These are phyloP conservation scores for Ammodytes marinus DNA, from an alignment of 2,113 vertebrate genomes.

Conservation along the genomic window DNA sequence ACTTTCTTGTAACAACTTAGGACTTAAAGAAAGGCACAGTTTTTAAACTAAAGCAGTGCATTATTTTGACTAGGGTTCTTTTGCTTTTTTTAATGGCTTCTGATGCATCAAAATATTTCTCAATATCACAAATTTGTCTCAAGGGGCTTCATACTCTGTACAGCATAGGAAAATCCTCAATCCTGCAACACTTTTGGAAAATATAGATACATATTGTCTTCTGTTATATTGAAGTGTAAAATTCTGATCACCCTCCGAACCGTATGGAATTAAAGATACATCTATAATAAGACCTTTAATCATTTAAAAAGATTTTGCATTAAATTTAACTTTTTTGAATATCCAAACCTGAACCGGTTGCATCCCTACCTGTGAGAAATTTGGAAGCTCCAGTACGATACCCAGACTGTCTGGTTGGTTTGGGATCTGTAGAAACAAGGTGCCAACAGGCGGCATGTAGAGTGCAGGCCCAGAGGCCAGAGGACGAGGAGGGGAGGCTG, in stretches of 20 bases:
- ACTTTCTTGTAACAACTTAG: neutral
- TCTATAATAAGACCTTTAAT: neutral
- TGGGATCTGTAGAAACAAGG: slow-evolving; percentile 91
- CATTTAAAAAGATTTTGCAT: too few relatives aligned
- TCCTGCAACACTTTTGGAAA: too few relatives aligned
- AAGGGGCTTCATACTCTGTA: neutral
- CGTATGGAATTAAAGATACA: too few relatives aligned
- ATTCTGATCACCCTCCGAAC: neutral
- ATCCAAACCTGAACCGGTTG: neutral
- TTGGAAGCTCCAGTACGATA: slow-evolving; percentile 94
- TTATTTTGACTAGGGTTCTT: neutral
- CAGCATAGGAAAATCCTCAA: neutral
- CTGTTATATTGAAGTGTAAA: neutral
- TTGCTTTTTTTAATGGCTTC: neutral
- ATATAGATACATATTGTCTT: too few relatives aligned
- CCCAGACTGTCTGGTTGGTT: slow-evolving; percentile 88
- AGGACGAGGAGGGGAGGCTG: slow-evolving; percentile 42
- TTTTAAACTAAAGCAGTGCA: too few relatives aligned
- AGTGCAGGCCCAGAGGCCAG: slow-evolving; percentile 57
- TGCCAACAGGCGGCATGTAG: slow-evolving; percentile 82
- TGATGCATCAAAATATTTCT: neutral
- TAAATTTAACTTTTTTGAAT: too few relatives aligned
- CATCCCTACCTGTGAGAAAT: slow-evolving; percentile 92
- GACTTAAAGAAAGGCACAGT: too few relatives aligned
- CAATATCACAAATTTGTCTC: neutral